Percentiles rank a stretch among this genome's conserved stretches.
These are phyloP conservation scores for Sinhomidia bicolor DNA, from an alignment of 2,888 invertebrate genomes.

Conservation along the genomic window DNA sequence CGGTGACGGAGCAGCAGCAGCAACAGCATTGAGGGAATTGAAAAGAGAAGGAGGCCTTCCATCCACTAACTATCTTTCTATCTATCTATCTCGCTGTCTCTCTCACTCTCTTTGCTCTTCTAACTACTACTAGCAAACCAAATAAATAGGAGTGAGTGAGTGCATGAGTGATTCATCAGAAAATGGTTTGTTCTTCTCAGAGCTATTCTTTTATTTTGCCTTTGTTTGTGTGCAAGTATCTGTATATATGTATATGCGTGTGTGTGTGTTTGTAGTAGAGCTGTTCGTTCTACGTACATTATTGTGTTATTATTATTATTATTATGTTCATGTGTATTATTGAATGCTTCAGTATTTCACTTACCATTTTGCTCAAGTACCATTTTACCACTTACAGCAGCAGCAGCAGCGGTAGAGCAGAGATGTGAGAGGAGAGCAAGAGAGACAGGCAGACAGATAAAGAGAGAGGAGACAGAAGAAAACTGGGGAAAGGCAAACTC, in stretches of 20 bases:
- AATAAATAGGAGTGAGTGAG: constrained; percentile 18
- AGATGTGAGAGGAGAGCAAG: constrained; percentile 2
- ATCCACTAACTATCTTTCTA: no score
- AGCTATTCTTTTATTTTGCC: not conserved
- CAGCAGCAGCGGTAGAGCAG: not conserved
- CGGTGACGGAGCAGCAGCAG: not conserved
- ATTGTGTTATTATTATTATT: not conserved
- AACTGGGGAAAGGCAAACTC: constrained; percentile 33
- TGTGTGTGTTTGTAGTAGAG: not conserved
- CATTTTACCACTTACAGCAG: constrained; percentile 35
- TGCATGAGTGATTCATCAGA: constrained; percentile 49
- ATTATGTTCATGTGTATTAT: not conserved
- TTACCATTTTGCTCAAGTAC: constrained; percentile 40
- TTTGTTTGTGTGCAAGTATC: not conserved
- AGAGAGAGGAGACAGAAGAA: constrained; percentile 25
- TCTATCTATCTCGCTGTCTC: no score
- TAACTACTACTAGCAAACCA: no score
- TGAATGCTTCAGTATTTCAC: constrained; percentile 40
- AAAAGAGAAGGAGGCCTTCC: constrained; percentile 15
- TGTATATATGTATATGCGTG: not conserved
- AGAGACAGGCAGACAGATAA: constrained; percentile 1
- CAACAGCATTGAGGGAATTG: constrained; percentile 22
- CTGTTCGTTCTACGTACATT: not conserved
- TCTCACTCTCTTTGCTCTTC: no score
- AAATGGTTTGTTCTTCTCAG: constrained; percentile 40